Percentiles rank a stretch among this genome's conserved stretches.
Conservation (phyloP, 2,888 invertebrate genomes). For the Alviniconcha strummeri region DNA sequence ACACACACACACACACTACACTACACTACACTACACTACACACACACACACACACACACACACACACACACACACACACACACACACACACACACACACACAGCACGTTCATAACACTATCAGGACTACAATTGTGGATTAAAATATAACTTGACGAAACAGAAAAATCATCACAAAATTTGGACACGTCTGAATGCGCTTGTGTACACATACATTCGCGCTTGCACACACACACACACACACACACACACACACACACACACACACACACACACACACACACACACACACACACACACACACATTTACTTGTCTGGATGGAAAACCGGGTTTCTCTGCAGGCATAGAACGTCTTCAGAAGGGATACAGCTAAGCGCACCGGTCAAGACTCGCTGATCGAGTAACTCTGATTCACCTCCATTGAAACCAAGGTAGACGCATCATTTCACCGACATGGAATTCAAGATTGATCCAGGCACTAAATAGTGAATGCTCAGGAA, state of each 20-base stretch:
- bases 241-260: conserved; percentile 2
- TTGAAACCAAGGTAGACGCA: not conserved
- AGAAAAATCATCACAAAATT: no score
- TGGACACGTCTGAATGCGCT: no score
- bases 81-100: no score
- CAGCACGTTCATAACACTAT: no score
- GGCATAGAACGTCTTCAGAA: not conserved
- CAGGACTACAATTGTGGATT: no score
- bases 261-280: conserved; percentile 7
- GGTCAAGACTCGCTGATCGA: not conserved
- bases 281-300: not conserved
- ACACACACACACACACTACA: no score
- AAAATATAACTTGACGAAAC: no score
- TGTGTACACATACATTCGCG: no score
- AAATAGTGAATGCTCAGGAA: no score
- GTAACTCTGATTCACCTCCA: not conserved
- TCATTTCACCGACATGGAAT: not conserved
- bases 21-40: no score
- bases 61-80: no score
- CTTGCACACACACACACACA: not conserved
- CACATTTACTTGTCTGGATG: not conserved
- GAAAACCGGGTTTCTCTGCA: not conserved
- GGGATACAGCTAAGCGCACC: not conserved
- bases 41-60: no score
- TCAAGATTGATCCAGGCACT: not conserved